Conservation (phyloP, 2,113 vertebrate genomes). For the Melanerpes formicivorus region DNA sequence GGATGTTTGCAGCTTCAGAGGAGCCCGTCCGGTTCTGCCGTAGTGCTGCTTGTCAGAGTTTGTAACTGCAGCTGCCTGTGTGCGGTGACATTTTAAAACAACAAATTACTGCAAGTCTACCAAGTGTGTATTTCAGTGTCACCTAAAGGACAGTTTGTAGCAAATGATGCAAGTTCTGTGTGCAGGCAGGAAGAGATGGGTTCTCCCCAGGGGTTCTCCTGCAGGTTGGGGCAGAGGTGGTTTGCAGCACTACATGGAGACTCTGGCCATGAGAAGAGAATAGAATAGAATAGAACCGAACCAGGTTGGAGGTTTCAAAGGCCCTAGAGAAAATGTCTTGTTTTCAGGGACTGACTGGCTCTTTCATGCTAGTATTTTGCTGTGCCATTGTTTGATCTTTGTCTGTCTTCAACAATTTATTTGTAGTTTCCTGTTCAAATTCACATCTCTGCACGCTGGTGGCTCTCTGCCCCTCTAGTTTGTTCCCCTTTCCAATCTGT, state of each 20-base stretch:
- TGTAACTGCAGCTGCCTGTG: not conserved
- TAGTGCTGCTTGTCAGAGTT: accelerated
- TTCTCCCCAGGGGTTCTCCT: not conserved
- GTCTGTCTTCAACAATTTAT: not conserved
- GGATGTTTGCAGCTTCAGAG: not conserved
- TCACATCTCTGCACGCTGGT: not conserved
- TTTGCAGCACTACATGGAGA: accelerated
- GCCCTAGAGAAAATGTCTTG: not conserved
- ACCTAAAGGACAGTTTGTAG: not conserved
- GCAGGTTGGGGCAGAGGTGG: accelerated
- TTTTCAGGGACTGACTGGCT: not conserved
- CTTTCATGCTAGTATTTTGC: not conserved
- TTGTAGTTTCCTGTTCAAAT: not conserved
- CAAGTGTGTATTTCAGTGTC: not conserved
- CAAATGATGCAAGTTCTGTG: not conserved
- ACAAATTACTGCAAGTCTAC: not conserved
- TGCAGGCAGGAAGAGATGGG: not conserved
- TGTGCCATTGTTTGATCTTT: not conserved
- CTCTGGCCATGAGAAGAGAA: not conserved
- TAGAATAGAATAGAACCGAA: too few species aligned
- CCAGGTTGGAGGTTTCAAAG: not conserved
- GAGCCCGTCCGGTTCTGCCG: accelerated
- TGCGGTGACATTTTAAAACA: not conserved
- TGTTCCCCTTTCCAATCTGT: not conserved
- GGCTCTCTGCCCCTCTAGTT: not conserved